These are phyloP conservation scores for Macrophya alboannulata DNA, from an alignment of 2,888 invertebrate genomes.

Conservation along the genomic window DNA sequence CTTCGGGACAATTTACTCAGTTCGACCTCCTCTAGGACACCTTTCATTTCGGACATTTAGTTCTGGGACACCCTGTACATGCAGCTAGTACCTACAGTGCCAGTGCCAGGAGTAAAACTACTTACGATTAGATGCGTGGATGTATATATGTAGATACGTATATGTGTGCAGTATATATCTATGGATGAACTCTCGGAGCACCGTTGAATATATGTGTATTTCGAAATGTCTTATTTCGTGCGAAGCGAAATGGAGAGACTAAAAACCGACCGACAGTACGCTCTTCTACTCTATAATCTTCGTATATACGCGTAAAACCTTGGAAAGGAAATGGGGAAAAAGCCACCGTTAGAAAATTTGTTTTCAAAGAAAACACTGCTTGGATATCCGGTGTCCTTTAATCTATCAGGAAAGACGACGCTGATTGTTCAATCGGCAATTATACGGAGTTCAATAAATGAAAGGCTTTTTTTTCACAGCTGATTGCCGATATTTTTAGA, in stretches of 20 bases:
- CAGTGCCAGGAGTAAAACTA: slow-evolving; percentile 19
- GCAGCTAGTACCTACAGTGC: background rate
- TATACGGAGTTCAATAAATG: background rate
- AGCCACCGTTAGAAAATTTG: slow-evolving; percentile 4
- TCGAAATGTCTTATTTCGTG: slow-evolving; percentile 47
- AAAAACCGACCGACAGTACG: background rate
- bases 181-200: background rate
- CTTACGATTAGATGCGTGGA: slow-evolving; percentile 39
- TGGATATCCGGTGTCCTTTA: slow-evolving; percentile 30
- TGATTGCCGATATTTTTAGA: background rate
- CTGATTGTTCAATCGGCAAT: background rate
- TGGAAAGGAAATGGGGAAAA: slow-evolving; percentile 1
- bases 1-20: no score
- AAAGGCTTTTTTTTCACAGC: no score
- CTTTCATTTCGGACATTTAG: no score
- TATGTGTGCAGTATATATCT: background rate
- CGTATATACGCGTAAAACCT: slow-evolving; percentile 26
- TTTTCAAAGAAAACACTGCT: slow-evolving; percentile 28
- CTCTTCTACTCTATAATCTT: background rate
- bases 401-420: slow-evolving; percentile 21
- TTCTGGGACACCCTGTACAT: no score
- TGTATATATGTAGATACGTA: background rate
- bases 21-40: no score
- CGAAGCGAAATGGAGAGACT: slow-evolving; percentile 35
- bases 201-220: background rate